These are phyloP conservation scores for Stenichneumon culpator DNA, from an alignment of 2,888 invertebrate species.

Conservation along the genomic window DNA sequence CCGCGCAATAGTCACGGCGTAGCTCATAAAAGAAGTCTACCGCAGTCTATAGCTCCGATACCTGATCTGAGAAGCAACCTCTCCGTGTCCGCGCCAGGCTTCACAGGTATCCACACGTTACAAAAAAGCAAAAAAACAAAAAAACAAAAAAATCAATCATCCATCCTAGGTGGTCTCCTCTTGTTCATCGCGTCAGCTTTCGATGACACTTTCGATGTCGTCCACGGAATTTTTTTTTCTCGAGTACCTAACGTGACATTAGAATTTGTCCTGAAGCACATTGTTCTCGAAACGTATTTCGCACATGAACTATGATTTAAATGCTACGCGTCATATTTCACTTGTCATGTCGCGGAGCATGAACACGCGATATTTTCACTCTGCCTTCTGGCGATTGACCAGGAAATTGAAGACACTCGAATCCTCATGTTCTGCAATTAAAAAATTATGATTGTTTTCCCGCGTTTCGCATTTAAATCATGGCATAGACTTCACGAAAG, in stretches of 20 bases:
- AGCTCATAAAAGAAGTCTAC: slow-evolving; percentile 93
- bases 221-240: slow-evolving; percentile 47
- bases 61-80: slow-evolving; percentile 93
- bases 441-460: slow-evolving; percentile 9
- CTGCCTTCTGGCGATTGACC: slow-evolving; percentile 8
- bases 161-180: slow-evolving; percentile 77
- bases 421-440: neutral
- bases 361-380: slow-evolving; percentile 18
- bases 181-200: slow-evolving; percentile 75
- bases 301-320: slow-evolving; percentile 65
- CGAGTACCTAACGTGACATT: slow-evolving; percentile 49
- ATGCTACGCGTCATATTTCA: slow-evolving; percentile 59
- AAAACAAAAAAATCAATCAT: slow-evolving; percentile 69
- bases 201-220: slow-evolving; percentile 52
- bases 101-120: slow-evolving; percentile 86
- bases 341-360: slow-evolving; percentile 57
- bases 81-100: slow-evolving; percentile 85
- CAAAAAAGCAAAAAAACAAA: slow-evolving; percentile 83
- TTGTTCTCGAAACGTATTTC: slow-evolving; percentile 48
- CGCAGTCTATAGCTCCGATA: slow-evolving; percentile 94
- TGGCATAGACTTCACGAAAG: slow-evolving; percentile 59
- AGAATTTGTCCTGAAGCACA: slow-evolving; percentile 49
- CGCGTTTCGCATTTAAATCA: slow-evolving; percentile 74
- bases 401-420: slow-evolving; percentile 9
- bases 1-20: slow-evolving; percentile 94